These are phyloP conservation scores for Phoenicopterus ruber DNA, from an alignment of 2,113 vertebrate genomes.

Conservation along the genomic window DNA sequence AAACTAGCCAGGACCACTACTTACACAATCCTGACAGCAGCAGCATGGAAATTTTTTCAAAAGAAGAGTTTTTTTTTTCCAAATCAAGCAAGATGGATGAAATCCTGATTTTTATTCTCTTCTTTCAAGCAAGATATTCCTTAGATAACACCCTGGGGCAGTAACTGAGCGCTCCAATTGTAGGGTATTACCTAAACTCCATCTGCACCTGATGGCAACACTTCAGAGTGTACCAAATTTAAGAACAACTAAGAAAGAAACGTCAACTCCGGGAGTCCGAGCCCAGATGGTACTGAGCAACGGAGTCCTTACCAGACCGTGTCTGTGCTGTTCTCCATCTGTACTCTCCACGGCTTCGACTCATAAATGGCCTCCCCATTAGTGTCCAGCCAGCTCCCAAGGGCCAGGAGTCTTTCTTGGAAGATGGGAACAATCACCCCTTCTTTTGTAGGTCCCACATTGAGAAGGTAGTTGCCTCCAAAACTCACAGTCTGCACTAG, in stretches of 20 bases:
- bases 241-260: neutral
- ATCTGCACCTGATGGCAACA: neutral
- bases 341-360: constrained; percentile 86
- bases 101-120: neutral
- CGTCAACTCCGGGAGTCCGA: neutral
- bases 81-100: neutral
- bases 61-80: neutral
- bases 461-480: constrained; percentile 96
- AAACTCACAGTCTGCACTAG: constrained; percentile 84
- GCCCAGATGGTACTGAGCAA: neutral
- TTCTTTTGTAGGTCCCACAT: constrained; percentile 89
- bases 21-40: neutral
- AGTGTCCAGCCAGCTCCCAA: constrained; percentile 86
- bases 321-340: constrained; percentile 77
- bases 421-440: constrained; percentile 87
- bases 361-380: constrained; percentile 92
- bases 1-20: neutral
- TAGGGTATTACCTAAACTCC: neutral
- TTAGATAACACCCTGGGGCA: neutral
- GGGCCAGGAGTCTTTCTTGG: constrained; percentile 85
- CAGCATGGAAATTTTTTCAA: neutral
- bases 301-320: constrained; percentile 78
- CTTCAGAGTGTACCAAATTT: neutral
- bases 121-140: neutral
- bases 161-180: neutral